Evolutionary conservation across 2,888 invertebrate genomes (phyloP).

Genomic region (Pseudococcus viburni): DNA sequence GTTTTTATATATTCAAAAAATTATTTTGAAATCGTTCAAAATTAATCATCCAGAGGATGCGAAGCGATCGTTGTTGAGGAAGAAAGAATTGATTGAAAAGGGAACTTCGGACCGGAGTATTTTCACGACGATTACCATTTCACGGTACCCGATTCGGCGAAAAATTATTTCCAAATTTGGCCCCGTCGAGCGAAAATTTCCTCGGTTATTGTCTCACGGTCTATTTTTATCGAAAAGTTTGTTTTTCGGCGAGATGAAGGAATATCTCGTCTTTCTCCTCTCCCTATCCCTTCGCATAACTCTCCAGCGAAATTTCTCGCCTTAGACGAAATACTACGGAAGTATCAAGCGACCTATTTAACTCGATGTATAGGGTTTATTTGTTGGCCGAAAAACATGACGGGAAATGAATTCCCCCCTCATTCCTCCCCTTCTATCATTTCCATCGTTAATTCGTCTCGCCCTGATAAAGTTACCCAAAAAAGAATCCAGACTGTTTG

Average conservation of each 20-base stretch:
- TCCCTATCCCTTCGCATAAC: background rate
- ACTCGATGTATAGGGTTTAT: background rate
- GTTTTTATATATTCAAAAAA: no score
- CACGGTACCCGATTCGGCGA: background rate
- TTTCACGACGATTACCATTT: background rate
- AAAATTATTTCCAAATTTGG: background rate
- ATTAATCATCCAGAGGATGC: no score
- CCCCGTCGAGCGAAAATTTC: background rate
- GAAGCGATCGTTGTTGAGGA: no score
- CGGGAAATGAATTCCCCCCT: background rate
- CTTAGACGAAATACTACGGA: background rate
- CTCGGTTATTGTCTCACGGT: background rate
- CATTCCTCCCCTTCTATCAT: background rate
- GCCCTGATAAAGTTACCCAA: background rate
- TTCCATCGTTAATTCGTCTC: slow-evolving; percentile 19
- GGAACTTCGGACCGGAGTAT: background rate
- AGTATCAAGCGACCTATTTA: background rate
- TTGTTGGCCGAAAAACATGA: background rate
- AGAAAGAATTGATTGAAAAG: background rate
- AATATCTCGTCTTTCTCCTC: background rate
- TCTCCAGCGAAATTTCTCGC: background rate
- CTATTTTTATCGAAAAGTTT: background rate
- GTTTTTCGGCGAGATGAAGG: background rate
- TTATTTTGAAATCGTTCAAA: no score
- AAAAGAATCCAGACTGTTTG: background rate